Conservation (phyloP, 2,797 vertebrate genomes). For the Squalus acanthias region DNA sequence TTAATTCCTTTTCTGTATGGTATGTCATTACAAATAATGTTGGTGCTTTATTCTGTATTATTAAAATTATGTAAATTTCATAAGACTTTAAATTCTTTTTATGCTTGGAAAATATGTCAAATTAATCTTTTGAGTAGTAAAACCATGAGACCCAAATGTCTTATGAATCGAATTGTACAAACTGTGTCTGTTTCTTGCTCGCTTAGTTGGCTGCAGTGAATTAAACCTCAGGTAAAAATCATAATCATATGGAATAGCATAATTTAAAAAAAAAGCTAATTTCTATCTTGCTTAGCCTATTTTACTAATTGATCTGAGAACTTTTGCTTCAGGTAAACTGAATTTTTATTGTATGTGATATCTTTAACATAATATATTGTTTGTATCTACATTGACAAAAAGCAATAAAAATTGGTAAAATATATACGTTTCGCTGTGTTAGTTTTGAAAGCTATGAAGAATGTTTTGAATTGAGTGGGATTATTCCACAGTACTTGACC, state of each 20-base stretch:
- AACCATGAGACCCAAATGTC: background rate
- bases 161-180: background rate
- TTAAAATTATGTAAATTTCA: background rate
- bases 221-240: background rate
- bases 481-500: background rate
- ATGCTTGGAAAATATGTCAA: background rate
- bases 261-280: background rate
- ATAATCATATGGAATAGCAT: background rate
- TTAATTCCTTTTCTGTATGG: background rate
- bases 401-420: background rate
- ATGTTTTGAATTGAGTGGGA: background rate
- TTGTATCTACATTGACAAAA: background rate
- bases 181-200: background rate
- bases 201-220: background rate
- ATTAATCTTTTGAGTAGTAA: background rate
- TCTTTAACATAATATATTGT: background rate
- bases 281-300: background rate
- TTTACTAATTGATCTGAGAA: background rate
- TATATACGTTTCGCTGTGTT: background rate
- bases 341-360: background rate
- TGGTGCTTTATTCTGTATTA: background rate
- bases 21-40: background rate
- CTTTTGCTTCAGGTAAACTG: background rate
- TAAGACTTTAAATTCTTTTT: background rate
- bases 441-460: background rate